A percentile compares a stretch with the other conserved stretches of the same genome.
Evolutionary conservation across 2,888 invertebrate genomes (phyloP).

Genomic region (Cryptocephalus moraei): DNA sequence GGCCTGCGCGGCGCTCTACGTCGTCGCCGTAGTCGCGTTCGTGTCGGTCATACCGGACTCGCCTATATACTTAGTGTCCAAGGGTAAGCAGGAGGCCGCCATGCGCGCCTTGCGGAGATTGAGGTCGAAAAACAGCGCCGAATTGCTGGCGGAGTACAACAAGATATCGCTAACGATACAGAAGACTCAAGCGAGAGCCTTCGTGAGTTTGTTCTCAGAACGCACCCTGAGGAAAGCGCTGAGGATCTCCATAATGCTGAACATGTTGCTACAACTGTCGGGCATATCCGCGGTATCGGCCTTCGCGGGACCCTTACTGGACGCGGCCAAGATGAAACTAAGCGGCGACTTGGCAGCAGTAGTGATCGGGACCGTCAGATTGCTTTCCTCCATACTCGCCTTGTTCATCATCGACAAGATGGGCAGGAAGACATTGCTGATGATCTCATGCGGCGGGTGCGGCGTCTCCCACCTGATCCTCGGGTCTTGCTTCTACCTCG

Average conservation of each 20-base stretch:
- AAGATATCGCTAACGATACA: background rate
- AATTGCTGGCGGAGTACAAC: background rate
- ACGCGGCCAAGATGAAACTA: constrained; percentile 20
- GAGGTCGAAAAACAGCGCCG: constrained; percentile 39
- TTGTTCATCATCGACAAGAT: background rate
- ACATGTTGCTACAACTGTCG: constrained; percentile 30
- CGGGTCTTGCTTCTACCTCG: background rate
- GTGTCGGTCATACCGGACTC: constrained; percentile 19
- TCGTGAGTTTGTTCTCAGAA: constrained; percentile 1
- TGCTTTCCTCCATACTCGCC: background rate
- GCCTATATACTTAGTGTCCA: constrained; percentile 18
- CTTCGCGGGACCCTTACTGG: constrained; percentile 63
- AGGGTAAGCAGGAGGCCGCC: constrained; percentile 50
- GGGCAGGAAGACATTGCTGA: background rate
- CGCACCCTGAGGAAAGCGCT: constrained; percentile 24
- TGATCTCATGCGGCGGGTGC: background rate
- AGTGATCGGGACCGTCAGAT: background rate
- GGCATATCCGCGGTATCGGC: constrained; percentile 70
- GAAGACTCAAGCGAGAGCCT: background rate
- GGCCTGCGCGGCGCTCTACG: constrained; percentile 14
- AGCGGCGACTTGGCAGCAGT: background rate
- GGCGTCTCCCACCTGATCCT: background rate
- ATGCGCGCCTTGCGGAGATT: constrained; percentile 36
- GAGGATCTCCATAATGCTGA: constrained; percentile 29
- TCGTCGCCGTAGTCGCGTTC: constrained; percentile 16